phyloP scores from a whole-genome alignment of 2,797 vertebrate species.

The Labeo calbasu region DNA sequence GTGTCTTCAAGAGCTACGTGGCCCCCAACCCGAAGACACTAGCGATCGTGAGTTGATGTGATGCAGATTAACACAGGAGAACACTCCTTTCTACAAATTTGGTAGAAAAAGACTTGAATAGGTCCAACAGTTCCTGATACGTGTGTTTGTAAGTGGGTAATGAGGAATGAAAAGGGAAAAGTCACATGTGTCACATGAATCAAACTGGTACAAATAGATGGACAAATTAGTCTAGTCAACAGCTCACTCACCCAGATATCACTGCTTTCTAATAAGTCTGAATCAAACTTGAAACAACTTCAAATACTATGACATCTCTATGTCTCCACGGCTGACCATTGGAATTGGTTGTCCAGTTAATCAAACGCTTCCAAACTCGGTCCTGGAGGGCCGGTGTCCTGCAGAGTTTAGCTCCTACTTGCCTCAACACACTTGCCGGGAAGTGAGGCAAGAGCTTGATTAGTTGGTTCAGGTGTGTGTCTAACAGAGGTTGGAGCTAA shows the following conservation, averaged over 20 bases:
- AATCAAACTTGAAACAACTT: not conserved
- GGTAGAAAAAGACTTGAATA: not conserved
- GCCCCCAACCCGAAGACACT: constrained; percentile 73
- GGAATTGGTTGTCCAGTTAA: not conserved
- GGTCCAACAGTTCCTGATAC: not conserved
- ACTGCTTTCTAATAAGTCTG: too few relatives aligned
- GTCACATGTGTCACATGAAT: not conserved
- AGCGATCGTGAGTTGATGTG: constrained; percentile 67
- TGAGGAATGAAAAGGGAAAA: not conserved
- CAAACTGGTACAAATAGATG: not conserved
- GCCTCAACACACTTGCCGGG: too few relatives aligned
- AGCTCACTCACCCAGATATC: not conserved
- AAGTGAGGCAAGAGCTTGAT: too few relatives aligned
- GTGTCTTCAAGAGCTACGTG: constrained; percentile 78
- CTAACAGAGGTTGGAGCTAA: too few relatives aligned
- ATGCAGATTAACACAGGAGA: not conserved
- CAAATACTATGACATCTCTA: not conserved
- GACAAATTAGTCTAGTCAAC: not conserved
- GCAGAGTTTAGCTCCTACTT: too few relatives aligned
- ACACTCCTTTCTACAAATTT: not conserved
- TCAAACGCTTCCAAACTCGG: not conserved
- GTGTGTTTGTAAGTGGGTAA: not conserved
- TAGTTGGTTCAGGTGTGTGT: too few relatives aligned
- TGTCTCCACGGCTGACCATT: too few relatives aligned
- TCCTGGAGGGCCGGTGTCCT: too few relatives aligned